phyloP scores from a whole-genome alignment of 30 jellyfish, hydroid and myxozoan genomes.

The Pseudorhiza aurosa region DNA sequence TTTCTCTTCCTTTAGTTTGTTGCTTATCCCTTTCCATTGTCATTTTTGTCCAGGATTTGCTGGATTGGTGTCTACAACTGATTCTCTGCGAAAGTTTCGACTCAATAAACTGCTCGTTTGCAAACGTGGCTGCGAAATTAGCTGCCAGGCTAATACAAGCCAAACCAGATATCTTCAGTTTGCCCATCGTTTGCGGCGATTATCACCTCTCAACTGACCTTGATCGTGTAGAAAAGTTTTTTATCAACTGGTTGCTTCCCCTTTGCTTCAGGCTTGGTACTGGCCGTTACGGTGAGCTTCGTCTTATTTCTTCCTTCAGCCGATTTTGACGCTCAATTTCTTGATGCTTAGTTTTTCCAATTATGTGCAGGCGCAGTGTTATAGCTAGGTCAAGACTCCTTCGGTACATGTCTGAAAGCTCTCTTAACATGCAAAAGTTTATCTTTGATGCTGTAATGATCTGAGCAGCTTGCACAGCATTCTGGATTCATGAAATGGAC shows the following conservation, averaged over 20 bases:
- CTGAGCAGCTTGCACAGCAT: too few species aligned
- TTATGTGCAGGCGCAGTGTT: too few species aligned
- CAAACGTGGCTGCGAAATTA: constrained; percentile 76
- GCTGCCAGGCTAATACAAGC: constrained; percentile 85
- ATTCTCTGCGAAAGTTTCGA: constrained; percentile 24
- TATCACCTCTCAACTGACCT: constrained; percentile 10
- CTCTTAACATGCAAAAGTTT: too few species aligned
- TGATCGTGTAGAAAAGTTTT: constrained; percentile 64
- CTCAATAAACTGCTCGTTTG: constrained; percentile 28
- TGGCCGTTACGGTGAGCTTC: constrained; percentile 91
- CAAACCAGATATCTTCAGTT: constrained; percentile 33
- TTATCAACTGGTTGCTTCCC: constrained; percentile 92
- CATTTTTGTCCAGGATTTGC: constrained; percentile 47
- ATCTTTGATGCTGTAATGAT: too few species aligned
- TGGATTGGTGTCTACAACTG: constrained; percentile 56
- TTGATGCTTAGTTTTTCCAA: too few species aligned
- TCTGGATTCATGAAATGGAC: too few species aligned
- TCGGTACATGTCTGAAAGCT: too few species aligned
- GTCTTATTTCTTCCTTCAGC: too few species aligned
- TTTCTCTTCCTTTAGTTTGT: too few species aligned
- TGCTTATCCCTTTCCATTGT: too few species aligned
- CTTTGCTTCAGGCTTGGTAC: constrained; percentile 92
- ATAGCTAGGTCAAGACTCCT: too few species aligned
- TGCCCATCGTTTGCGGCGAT: constrained; percentile 60
- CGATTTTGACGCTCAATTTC: too few species aligned